Base-by-base conservation (phyloP, 2,113 vertebrate species). In the Dendropsophus ebraccatus region DNA sequence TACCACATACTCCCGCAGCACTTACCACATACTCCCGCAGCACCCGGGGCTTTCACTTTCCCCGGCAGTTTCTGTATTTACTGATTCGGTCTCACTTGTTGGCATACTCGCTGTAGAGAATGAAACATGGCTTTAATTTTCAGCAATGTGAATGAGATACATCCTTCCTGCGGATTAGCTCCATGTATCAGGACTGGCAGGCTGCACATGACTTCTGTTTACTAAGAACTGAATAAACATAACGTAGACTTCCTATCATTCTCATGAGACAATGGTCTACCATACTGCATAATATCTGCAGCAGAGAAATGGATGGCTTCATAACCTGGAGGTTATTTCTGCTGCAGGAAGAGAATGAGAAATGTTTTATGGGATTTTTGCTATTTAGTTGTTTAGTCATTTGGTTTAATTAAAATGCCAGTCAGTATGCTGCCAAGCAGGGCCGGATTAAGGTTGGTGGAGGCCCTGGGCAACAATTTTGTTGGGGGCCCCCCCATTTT, bases 1-100 rank as follows among this genome's bases (percentile, higher is more conserved):
- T 89, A 99, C 98, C 97, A 99, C 83, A 99, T 80, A 67, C 91
- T 93, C 72, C 95, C 96, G 0, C 97, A 99, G 93, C 97, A 97
- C 0, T 96, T 89, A 99, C 98, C 97, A 99, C 83, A 99, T 80
- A 67, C 91, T 93, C 72, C 95, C 96, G 0, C 97, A 99, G 93
- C 97, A 97, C 0, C 94, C 91, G 0, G 90, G 90, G 88, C 91
- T 96, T 97, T 14, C 96, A 96, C 88, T 97, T 97, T 1, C 93
- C 96, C 95, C 96, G 67, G 95, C 97, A 1, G 97, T 97, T 90
- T 99, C 98, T 0, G 97, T 97, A 90, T 97, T 99, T 86, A 98
- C 97, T 0, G 98, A 99, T 75, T 99, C 98, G 0, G 96, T 98
- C 91, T 99, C 98, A 0, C 98, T 99, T 81, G 96, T 95, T 30